Evolutionary conservation across 2,888 invertebrate genomes (phyloP).

Genomic region (Oxyteleia sp.): DNA sequence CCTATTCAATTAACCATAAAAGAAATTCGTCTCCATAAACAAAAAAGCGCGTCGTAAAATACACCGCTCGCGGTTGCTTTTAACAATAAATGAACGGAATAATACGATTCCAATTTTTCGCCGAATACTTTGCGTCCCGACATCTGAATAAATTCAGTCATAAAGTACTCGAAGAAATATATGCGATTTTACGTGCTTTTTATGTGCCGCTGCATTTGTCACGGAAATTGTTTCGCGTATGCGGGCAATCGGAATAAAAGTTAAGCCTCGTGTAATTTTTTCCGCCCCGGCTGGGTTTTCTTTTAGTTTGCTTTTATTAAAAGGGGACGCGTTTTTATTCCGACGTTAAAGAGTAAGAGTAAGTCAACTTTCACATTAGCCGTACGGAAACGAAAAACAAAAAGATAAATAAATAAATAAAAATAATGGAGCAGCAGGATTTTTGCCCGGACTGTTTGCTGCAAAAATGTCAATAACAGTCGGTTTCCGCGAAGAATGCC

Average conservation of each 20-base stretch:
- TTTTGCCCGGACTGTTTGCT: not conserved
- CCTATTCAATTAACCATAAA: too few relatives aligned
- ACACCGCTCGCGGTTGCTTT: too few relatives aligned
- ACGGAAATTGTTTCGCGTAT: constrained; percentile 8
- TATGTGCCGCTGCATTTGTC: constrained; percentile 16
- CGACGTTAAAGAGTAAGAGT: not conserved
- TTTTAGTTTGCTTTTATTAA: too few relatives aligned
- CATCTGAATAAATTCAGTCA: constrained; percentile 21
- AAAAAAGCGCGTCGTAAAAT: too few relatives aligned
- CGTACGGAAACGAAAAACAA: too few relatives aligned
- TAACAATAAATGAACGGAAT: constrained; percentile 19
- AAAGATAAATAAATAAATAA: too few relatives aligned
- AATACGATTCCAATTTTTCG: constrained; percentile 23
- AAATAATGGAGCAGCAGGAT: too few relatives aligned
- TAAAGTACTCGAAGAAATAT: constrained; percentile 18
- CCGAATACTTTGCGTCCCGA: constrained; percentile 3
- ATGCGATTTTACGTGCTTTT: constrained; percentile 20
- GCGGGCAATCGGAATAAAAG: constrained; percentile 1
- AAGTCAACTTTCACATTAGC: not conserved
- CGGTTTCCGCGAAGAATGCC: not conserved
- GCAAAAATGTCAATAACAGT: constrained; percentile 2
- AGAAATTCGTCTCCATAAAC: too few relatives aligned
- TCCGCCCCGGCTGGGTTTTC: too few relatives aligned
- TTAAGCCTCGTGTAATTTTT: constrained; percentile 15
- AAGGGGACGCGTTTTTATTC: too few relatives aligned